These are phyloP conservation scores for Stigmatopora nigra DNA, from an alignment of 2,113 vertebrate genomes.

Conservation along the genomic window DNA sequence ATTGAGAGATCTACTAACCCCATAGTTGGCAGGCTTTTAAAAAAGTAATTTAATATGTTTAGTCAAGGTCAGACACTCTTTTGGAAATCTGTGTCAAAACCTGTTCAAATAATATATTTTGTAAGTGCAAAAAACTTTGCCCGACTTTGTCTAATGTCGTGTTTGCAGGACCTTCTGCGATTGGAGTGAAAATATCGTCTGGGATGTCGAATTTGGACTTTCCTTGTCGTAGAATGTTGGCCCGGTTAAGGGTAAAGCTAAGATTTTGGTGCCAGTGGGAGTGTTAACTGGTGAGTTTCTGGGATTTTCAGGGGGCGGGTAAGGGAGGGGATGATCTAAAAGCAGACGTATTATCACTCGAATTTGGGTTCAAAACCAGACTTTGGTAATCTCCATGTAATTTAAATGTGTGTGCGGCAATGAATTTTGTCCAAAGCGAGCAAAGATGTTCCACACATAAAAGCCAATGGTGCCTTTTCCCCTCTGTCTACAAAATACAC, in stretches of 20 bases:
- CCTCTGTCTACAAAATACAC: neutral
- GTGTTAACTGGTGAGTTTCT: constrained; percentile 51
- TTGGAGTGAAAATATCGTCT: neutral
- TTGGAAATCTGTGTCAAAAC: neutral
- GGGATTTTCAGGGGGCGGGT: constrained; percentile 55
- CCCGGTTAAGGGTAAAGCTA: constrained; percentile 50
- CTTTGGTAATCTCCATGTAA: constrained; percentile 45
- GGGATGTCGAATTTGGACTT: constrained; percentile 22
- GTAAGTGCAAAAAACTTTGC: neutral
- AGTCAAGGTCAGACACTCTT: neutral
- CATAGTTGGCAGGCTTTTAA: neutral
- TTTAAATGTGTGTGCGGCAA: constrained; percentile 16
- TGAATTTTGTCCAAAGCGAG: neutral
- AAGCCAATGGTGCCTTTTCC: neutral
- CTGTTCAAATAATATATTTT: neutral
- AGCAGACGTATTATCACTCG: constrained; percentile 51
- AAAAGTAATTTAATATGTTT: neutral
- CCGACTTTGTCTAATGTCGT: neutral
- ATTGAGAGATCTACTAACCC: neutral
- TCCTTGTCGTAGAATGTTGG: constrained; percentile 48
- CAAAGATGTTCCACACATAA: neutral
- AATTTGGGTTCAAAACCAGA: constrained; percentile 52
- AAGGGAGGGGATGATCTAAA: constrained; percentile 54
- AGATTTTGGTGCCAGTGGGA: constrained; percentile 55
- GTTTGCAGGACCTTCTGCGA: neutral